phyloP scores from a whole-genome alignment of 2,113 vertebrate species.

The Malurus melanocephalus region DNA sequence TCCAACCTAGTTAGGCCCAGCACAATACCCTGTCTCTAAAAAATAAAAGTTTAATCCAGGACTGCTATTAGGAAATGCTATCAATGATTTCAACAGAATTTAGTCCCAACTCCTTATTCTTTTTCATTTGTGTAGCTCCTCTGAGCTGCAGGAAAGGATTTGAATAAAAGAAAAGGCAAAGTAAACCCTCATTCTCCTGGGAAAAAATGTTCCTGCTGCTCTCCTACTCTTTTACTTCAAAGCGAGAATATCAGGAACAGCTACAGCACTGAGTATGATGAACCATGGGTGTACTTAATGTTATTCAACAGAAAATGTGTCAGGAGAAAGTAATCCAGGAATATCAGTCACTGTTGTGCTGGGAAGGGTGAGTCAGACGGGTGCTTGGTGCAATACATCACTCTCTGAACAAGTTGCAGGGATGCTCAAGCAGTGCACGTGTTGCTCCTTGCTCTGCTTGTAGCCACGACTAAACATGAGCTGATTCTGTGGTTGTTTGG shows the following conservation, averaged over 20 bases:
- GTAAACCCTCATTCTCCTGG: background rate
- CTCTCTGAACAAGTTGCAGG: background rate
- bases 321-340: background rate
- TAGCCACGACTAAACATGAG: background rate
- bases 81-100: background rate
- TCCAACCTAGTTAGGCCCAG: background rate
- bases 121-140: background rate
- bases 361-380: background rate
- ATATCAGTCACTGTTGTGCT: background rate
- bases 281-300: background rate
- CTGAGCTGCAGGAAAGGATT: conserved; percentile 1
- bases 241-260: background rate
- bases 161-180: conserved; percentile 39
- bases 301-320: conserved; percentile 3
- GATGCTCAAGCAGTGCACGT: background rate
- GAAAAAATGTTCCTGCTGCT: conserved; percentile 24
- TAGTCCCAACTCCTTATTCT: background rate
- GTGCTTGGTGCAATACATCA: background rate
- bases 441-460: background rate
- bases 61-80: background rate
- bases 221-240: conserved; percentile 13
- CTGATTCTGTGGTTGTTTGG: background rate
- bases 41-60: background rate
- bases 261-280: background rate
- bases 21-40: background rate